Percentiles rank a stretch among this genome's conserved stretches.
Evolutionary conservation across 2,113 vertebrate genomes (phyloP).

Genomic region (Jaculus jaculus): DNA sequence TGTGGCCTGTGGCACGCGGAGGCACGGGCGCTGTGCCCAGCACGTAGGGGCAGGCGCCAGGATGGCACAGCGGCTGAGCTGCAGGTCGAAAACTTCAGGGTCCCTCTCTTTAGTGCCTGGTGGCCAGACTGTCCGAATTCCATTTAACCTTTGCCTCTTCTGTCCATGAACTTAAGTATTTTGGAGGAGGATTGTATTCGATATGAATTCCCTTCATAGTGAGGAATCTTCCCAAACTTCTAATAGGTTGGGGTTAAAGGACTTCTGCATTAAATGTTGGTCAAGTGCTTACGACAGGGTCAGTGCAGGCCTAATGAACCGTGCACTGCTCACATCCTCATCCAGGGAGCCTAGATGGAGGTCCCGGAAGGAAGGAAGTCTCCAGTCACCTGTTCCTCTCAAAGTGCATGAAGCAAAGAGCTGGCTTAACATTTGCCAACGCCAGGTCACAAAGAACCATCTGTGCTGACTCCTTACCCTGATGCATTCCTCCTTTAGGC

Average conservation of each 20-base stretch:
- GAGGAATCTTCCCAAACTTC: neutral
- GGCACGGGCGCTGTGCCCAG: neutral
- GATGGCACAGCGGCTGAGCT: neutral
- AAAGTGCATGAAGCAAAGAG: neutral
- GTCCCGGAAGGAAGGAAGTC: neutral
- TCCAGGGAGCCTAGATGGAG: fast-evolving
- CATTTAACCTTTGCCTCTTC: neutral
- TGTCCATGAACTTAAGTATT: neutral
- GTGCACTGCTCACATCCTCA: no score
- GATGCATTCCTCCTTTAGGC: neutral
- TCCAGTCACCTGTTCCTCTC: neutral
- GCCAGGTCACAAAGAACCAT: neutral
- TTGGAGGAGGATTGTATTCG: neutral
- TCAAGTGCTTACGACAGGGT: neutral
- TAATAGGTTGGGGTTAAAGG: neutral
- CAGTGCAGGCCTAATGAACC: neutral
- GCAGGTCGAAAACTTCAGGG: neutral
- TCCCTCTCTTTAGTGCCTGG: neutral
- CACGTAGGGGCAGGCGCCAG: neutral
- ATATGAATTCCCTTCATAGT: neutral
- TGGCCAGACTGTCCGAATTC: neutral
- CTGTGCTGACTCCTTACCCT: neutral
- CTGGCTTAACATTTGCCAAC: neutral
- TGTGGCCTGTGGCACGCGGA: neutral
- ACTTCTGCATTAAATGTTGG: neutral